A percentile compares a stretch with the other conserved stretches of the same genome.
phyloP scores from a whole-genome alignment of 2,888 invertebrate genomes.

The Cyaniris semiargus region DNA sequence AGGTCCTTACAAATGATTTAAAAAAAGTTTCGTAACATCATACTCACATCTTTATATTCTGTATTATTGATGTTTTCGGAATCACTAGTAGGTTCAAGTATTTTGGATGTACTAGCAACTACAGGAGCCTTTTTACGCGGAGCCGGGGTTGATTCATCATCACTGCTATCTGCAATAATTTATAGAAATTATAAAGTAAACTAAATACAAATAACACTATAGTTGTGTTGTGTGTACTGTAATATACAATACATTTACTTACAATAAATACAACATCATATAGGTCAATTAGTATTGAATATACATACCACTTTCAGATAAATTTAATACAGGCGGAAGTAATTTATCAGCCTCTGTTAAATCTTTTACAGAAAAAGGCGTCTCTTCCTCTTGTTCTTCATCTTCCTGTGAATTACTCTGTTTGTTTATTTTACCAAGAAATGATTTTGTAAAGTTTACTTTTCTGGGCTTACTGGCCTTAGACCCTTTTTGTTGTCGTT shows the following conservation, averaged over 20 bases:
- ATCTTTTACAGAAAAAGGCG: slow-evolving; percentile 63
- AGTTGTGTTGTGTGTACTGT: neutral
- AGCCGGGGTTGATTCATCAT: slow-evolving; percentile 59
- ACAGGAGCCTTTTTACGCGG: slow-evolving; percentile 33
- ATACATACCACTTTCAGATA: slow-evolving; percentile 75
- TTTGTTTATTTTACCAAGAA: slow-evolving; percentile 58
- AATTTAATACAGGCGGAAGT: slow-evolving; percentile 67
- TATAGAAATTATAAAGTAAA: slow-evolving; percentile 23
- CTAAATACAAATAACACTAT: neutral
- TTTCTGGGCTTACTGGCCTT: slow-evolving; percentile 42
- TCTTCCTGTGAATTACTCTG: slow-evolving; percentile 47
- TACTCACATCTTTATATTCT: slow-evolving; percentile 69
- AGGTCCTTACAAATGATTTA: no score
- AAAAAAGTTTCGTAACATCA: neutral
- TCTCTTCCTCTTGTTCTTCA: slow-evolving; percentile 46
- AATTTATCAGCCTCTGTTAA: slow-evolving; percentile 71
- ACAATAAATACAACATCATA: no score
- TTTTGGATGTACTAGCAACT: slow-evolving; percentile 35
- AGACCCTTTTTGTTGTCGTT: slow-evolving; percentile 39
- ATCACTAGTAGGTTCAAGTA: slow-evolving; percentile 43
- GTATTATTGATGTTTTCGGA: slow-evolving; percentile 55
- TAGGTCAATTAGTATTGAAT: no score
- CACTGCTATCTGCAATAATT: slow-evolving; percentile 65
- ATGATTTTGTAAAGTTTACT: slow-evolving; percentile 55
- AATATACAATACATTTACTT: no score